phyloP scores from a whole-genome alignment of 2,888 invertebrate genomes.

The Molanna angustata region DNA sequence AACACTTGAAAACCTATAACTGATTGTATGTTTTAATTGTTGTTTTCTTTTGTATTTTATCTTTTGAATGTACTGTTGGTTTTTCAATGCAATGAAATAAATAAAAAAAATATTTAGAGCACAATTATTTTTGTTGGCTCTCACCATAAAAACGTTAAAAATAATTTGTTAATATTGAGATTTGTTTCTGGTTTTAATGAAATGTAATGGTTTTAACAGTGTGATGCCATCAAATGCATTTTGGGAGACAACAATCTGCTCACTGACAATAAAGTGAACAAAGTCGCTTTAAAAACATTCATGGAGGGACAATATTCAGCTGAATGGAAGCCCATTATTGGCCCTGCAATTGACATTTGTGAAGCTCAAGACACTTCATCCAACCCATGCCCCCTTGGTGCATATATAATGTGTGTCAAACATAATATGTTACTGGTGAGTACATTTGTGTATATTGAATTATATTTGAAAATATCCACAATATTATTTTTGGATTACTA shows the following conservation, averaged over 20 bases:
- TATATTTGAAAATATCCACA: no score
- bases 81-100: not conserved
- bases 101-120: not conserved
- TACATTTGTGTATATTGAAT: no score
- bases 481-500: no score
- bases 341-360: conserved; percentile 17
- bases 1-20: no score
- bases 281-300: conserved; percentile 16
- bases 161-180: not conserved
- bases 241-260: conserved; percentile 21
- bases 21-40: no score
- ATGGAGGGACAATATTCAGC: conserved; percentile 16
- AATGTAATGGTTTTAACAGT: no score
- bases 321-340: conserved; percentile 22
- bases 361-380: conserved; percentile 4
- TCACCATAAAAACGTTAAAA: not conserved
- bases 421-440: no score
- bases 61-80: no score
- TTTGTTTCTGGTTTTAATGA: not conserved
- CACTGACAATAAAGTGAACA: conserved; percentile 20
- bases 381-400: conserved; percentile 3
- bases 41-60: no score
- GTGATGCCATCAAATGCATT: conserved; percentile 18
- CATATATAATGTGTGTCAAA: conserved; percentile 7
- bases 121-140: not conserved